Base-by-base conservation (phyloP, 2,797 vertebrate species). In the Ataeniobius toweri region DNA sequence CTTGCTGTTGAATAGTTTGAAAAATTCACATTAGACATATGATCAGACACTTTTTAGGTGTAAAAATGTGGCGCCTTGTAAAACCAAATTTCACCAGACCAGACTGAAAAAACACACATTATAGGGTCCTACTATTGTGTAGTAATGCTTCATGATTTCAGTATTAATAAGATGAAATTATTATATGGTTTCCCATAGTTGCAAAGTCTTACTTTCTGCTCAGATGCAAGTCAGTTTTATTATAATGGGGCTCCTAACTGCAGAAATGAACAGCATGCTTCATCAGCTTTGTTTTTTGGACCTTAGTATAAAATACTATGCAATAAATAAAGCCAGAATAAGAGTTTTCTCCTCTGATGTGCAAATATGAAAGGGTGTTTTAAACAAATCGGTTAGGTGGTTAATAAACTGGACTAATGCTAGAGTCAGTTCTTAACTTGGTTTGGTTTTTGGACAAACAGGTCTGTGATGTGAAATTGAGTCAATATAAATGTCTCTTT, bases 201-300 rank as follows among this genome's bases (percentile, higher is more conserved):
- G 22, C 44, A 24, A 41, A 44, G 22, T 5, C 22, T 13, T 44
- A 68, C 5, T 44, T 44, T 68, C 39, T 44, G 65, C 39, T 67
- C 36, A 67, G 18, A 65, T 24, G 36, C 10, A 22, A 68, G 65
- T 16, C 39, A n/a, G 6, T 44, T 39, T 68, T 39, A 68, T 68
- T 26, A n/a, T 44, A 68, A n/a, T 68, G 65, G 20, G 44, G 39
- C 24, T 44, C 39, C 65, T 44, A 68, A 68, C 39, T 44, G 44
- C 44, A 5, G 12, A 68, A 68, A 68, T 68, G 5, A 68, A 44
- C 39, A 77, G 56, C 74, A 61, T 58, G 39, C 36, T 58, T 58
- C 44, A 16, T 41, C 39, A n/a, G 39, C 39, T 68, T 68, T 44
- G 39, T 68, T 20, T 44, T 68, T 44, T 68, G 65, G 39, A 68